These are phyloP conservation scores for Okamejei kenojei DNA, from an alignment of 2,797 vertebrate species.

Conservation along the genomic window DNA sequence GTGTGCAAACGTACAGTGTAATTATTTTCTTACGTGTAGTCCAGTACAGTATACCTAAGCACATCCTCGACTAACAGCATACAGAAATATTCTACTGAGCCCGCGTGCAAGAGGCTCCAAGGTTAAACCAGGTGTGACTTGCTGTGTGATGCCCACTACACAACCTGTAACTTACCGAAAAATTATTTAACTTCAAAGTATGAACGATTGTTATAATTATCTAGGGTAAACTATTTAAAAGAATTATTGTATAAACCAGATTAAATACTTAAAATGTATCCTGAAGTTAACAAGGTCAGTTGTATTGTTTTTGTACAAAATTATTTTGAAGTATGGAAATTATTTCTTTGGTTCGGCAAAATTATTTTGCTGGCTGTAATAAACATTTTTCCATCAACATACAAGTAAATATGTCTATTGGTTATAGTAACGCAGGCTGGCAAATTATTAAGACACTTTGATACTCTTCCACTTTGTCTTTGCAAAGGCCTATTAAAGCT, in stretches of 20 bases:
- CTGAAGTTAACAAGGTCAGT: not conserved
- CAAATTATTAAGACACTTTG: not conserved
- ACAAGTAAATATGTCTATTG: not conserved
- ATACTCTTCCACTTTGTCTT: too few species aligned
- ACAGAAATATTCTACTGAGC: too few species aligned
- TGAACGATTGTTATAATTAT: not conserved
- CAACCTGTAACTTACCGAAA: not conserved
- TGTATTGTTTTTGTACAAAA: constrained; percentile 17
- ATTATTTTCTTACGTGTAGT: too few species aligned
- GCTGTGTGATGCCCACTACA: not conserved
- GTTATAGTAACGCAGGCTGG: not conserved
- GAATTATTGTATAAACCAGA: not conserved
- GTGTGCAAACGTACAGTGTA: too few species aligned
- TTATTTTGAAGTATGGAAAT: constrained; percentile 16
- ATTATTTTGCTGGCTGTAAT: constrained; percentile 9
- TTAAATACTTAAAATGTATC: not conserved
- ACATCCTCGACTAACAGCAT: too few species aligned
- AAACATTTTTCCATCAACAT: not conserved
- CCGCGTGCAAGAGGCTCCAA: too few species aligned
- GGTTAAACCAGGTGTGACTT: not conserved
- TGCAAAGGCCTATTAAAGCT: too few species aligned
- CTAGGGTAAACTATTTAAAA: not conserved
- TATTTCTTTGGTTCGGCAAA: constrained; percentile 18
- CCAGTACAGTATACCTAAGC: not conserved
- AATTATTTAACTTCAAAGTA: not conserved